Evolutionary conservation across 2,113 vertebrate species (phyloP).

Genomic region (Nyctibius bracteatus): DNA sequence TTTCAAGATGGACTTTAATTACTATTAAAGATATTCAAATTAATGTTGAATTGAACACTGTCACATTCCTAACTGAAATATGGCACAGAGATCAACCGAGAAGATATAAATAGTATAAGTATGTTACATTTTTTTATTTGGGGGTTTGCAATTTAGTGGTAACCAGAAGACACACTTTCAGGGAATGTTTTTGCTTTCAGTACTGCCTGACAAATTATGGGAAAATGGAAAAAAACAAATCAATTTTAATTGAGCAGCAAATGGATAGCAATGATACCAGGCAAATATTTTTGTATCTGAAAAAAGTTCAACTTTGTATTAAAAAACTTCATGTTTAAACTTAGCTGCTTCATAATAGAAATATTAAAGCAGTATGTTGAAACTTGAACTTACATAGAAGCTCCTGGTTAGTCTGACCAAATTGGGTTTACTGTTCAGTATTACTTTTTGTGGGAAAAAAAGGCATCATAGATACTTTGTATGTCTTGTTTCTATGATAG

Average conservation of each 20-base stretch:
- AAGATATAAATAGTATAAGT: background rate
- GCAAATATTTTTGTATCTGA: background rate
- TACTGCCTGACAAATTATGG: background rate
- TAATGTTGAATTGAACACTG: background rate
- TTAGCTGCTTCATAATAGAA: background rate
- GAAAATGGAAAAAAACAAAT: background rate
- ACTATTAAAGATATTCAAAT: background rate
- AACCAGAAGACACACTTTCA: background rate
- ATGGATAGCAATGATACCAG: background rate
- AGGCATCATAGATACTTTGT: background rate
- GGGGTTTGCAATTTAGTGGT: background rate
- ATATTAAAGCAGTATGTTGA: background rate
- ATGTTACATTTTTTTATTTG: background rate
- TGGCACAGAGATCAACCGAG: background rate
- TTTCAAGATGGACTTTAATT: background rate
- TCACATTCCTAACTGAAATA: background rate
- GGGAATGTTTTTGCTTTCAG: background rate
- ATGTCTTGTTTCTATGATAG: background rate
- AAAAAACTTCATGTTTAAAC: background rate
- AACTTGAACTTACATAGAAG: background rate
- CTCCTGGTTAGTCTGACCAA: background rate
- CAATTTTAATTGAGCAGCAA: background rate
- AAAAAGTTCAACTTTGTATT: background rate
- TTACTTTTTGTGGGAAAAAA: background rate
- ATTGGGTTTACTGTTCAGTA: background rate